phyloP scores from a whole-genome alignment of 1,140 invertebrate genomes.

The Micrasema longulum region DNA sequence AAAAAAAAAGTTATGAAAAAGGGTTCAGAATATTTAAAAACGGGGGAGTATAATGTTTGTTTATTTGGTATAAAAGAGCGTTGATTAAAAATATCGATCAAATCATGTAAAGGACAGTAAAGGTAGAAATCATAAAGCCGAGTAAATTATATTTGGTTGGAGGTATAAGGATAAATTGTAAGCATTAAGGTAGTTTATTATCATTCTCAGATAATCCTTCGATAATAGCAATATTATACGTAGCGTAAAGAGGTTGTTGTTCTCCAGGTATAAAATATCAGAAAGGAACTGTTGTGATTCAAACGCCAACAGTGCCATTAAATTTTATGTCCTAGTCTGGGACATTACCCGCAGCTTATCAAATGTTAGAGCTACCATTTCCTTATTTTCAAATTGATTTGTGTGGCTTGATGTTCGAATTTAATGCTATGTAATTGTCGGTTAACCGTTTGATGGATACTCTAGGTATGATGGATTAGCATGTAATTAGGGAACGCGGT shows the following conservation, averaged over 20 bases:
- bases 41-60: too few relatives aligned
- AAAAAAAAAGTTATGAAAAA: too few relatives aligned
- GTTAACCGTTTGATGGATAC: constrained; percentile 34
- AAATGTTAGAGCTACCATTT: constrained; percentile 43
- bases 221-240: too few relatives aligned
- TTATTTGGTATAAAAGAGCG: too few relatives aligned
- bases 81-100: too few relatives aligned
- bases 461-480: neutral
- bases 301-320: constrained; percentile 15
- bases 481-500: neutral
- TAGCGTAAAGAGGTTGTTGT: neutral
- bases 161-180: too few relatives aligned
- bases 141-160: too few relatives aligned
- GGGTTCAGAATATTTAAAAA: too few relatives aligned
- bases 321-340: constrained; percentile 33
- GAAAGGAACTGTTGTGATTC: constrained; percentile 8
- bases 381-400: constrained; percentile 45
- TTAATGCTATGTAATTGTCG: constrained; percentile 49
- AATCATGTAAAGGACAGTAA: too few relatives aligned
- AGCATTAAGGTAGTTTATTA: too few relatives aligned
- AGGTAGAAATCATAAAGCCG: too few relatives aligned
- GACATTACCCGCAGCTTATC: constrained; percentile 29
- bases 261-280: constrained; percentile 17
- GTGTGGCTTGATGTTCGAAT: constrained; percentile 46
- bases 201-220: too few relatives aligned